phyloP scores from a whole-genome alignment of 92 coral and sea anemone genomes.

The Muricea muricata region DNA sequence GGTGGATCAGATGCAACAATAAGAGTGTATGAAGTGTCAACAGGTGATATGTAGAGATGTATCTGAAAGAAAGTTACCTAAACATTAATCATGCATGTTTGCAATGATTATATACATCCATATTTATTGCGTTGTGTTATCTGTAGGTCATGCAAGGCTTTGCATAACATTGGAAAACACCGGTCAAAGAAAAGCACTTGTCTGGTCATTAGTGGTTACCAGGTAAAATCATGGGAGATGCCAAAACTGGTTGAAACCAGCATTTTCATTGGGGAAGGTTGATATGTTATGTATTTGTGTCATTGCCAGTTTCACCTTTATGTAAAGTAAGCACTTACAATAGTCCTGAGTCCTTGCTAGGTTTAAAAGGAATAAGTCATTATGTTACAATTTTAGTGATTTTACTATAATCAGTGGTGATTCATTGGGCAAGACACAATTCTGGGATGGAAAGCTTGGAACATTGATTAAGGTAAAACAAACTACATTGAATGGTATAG shows the following conservation, averaged over 20 bases:
- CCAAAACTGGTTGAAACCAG: no score
- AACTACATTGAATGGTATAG: not conserved
- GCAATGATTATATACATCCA: no score
- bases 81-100: no score
- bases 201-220: constrained; percentile 84
- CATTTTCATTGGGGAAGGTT: no score
- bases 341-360: no score
- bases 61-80: no score
- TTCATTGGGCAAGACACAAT: constrained; percentile 96
- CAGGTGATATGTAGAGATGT: constrained; percentile 60
- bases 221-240: no score
- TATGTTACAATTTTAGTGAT: constrained; percentile 58
- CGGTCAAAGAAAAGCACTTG: constrained; percentile 73
- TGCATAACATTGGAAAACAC: constrained; percentile 90
- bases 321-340: no score
- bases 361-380: no score
- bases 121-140: no score
- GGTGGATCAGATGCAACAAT: constrained; percentile 94
- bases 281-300: no score
- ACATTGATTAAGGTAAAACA: constrained; percentile 80
- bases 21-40: constrained; percentile 69
- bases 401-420: constrained; percentile 94
- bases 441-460: constrained; percentile 95
- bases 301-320: no score
- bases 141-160: constrained; percentile 79